Conservation (phyloP, 2,888 invertebrate genomes). For the Pachycephus smyrnensis region DNA sequence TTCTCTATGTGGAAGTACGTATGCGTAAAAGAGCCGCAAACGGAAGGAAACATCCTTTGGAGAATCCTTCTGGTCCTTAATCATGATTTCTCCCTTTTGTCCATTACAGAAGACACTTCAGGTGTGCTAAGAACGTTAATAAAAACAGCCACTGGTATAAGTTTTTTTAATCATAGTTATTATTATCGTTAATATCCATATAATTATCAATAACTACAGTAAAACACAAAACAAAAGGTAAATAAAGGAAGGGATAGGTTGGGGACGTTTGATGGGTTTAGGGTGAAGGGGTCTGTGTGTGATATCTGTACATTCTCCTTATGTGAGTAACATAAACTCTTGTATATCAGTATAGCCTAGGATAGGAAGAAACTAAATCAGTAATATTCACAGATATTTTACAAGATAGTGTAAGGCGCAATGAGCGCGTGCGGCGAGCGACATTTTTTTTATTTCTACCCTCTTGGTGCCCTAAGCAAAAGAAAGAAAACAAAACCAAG, state of each 20-base stretch:
- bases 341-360: slow-evolving; percentile 63
- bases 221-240: slow-evolving; percentile 66
- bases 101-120: background rate
- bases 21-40: background rate
- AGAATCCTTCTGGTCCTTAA: background rate
- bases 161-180: slow-evolving; percentile 66
- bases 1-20: background rate
- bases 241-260: background rate
- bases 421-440: background rate
- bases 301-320: slow-evolving; percentile 67
- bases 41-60: background rate
- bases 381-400: slow-evolving; percentile 68
- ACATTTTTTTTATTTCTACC: background rate
- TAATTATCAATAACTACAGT: slow-evolving; percentile 68
- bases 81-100: background rate
- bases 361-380: slow-evolving; percentile 66
- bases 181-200: slow-evolving; percentile 68
- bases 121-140: background rate
- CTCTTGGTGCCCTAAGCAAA: slow-evolving; percentile 14
- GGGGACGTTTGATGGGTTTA: background rate
- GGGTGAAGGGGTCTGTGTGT: slow-evolving; percentile 26
- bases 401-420: slow-evolving; percentile 60
- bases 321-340: slow-evolving; percentile 64
- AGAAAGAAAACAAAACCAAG: background rate
- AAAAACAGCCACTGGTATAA: background rate